phyloP scores from a whole-genome alignment of 2,797 vertebrate species.

The Petrocephalus sullivani region DNA sequence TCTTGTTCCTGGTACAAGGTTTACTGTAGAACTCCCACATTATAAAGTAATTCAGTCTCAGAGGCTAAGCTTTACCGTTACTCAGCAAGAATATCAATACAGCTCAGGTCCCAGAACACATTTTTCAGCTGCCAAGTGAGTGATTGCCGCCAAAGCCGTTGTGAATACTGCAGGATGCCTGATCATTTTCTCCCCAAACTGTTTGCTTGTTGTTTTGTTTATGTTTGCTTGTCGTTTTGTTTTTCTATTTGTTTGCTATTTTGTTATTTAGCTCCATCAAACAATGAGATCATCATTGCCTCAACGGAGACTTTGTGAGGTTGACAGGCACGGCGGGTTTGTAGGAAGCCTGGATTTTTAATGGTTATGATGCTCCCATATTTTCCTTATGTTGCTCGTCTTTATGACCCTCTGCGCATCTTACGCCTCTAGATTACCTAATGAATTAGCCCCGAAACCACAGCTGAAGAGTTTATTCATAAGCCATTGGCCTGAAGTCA shows the following conservation, averaged over 20 bases:
- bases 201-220: not conserved
- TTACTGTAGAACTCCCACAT: conserved; percentile 17
- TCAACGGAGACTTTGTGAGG: not conserved
- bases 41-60: conserved; percentile 27
- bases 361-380: not conserved
- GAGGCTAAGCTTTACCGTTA: conserved; percentile 23
- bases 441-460: conserved; percentile 17
- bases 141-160: conserved; percentile 9
- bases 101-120: conserved; percentile 1
- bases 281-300: not conserved
- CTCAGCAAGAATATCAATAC: conserved; percentile 20
- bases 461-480: conserved; percentile 12
- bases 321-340: not conserved
- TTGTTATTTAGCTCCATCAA: not conserved
- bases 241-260: not conserved
- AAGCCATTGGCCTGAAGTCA: conserved; percentile 4
- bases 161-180: not conserved
- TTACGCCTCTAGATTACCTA: not conserved
- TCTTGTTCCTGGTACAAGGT: conserved; percentile 10
- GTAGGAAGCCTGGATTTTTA: conserved; percentile 1
- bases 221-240: not conserved
- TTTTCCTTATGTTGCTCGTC: not conserved
- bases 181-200: conserved; percentile 4
- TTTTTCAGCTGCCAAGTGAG: conserved; percentile 17
- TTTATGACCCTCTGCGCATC: not conserved